Base-by-base conservation (phyloP, 37 sponge, comb jelly and placozoan genomes). In the Oscarella lobularis region DNA sequence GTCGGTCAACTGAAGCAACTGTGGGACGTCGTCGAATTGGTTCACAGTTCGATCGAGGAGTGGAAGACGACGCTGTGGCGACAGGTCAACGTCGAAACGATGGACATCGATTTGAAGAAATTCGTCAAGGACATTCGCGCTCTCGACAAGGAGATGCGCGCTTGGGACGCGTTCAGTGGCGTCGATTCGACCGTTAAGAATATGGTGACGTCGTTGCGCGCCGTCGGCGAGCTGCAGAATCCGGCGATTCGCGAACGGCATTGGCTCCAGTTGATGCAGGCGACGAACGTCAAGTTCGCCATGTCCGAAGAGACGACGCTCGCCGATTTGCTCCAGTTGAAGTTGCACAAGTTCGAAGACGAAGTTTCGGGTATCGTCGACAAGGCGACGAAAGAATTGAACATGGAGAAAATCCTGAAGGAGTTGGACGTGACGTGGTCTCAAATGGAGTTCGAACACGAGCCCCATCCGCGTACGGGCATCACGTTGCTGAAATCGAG, bases 251-350 rank as follows among this genome's bases (percentile, higher is more conserved):
- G 99, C 74, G 99, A 98, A 48, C 77, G 99, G 37, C 99, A 98
- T 68, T 98, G 99, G 99, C 85, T 88, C 48, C 99, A 98, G 77
- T 89, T 98, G 39, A 98, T 98, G 99, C 87, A 88, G 70, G 92
- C 99, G 39, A 93, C 99, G 27, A 81, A 92, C 81, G 98, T 96
- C 5, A 90, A 88, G 60, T 98, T 98, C 79, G 82, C 90, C 30
- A 98, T 98, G 99, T 92, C 93, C 36, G 89, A 94, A 65, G 83
- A 86, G 65, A 98, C 95, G 33, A 91, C 76, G 27, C 85, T 98
- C 55, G 84, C 89, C 31, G 99, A 98, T 41, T 79, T 98, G 67
- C 83, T 98, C 48, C 85, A 86, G 6, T 90, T 98, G 40, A 98
- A 98, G 66, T 85, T 98, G 55, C 99, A 98, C 83, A 86, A 88